A percentile compares a stretch with the other conserved stretches of the same genome.
These are phyloP conservation scores for Anagrus nilaparvatae DNA, from an alignment of 1,140 invertebrate genomes.

Conservation along the genomic window DNA sequence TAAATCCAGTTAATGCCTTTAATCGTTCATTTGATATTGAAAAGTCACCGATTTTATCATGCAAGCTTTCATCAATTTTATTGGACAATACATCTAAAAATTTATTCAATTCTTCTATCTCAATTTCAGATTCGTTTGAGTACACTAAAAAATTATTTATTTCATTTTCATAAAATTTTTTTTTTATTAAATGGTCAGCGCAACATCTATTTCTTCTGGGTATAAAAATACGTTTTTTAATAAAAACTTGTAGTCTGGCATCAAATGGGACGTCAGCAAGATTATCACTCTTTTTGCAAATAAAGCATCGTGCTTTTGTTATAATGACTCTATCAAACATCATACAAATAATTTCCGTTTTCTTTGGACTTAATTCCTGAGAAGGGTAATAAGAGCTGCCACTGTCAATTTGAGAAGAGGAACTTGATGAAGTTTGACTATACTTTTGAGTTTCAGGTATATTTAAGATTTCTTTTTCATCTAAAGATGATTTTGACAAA, in stretches of 20 bases:
- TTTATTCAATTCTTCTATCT: neutral
- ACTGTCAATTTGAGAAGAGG: too few relatives aligned
- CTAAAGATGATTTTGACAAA: too few relatives aligned
- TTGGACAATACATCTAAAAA: constrained; percentile 1
- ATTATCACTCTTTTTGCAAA: neutral
- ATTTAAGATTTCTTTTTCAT: too few relatives aligned
- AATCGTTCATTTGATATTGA: neutral
- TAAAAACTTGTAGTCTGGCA: constrained; percentile 9
- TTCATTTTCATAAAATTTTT: constrained; percentile 8
- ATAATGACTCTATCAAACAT: too few relatives aligned
- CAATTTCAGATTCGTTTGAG: constrained; percentile 7
- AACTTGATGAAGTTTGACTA: too few relatives aligned
- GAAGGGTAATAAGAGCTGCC: too few relatives aligned
- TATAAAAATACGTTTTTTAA: constrained; percentile 13
- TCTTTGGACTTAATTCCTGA: too few relatives aligned
- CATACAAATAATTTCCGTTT: too few relatives aligned
- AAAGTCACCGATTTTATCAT: constrained; percentile 1
- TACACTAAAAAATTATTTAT: constrained; percentile 6
- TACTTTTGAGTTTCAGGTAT: too few relatives aligned
- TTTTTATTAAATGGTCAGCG: constrained; percentile 9
- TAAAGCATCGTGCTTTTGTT: too few relatives aligned
- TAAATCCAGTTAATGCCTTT: constrained; percentile 8
- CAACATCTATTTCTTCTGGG: constrained; percentile 14
- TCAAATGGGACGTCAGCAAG: constrained; percentile 2
- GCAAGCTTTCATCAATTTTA: neutral